These are phyloP conservation scores for Brenthis ino DNA, from an alignment of 2,888 invertebrate species.

Conservation along the genomic window DNA sequence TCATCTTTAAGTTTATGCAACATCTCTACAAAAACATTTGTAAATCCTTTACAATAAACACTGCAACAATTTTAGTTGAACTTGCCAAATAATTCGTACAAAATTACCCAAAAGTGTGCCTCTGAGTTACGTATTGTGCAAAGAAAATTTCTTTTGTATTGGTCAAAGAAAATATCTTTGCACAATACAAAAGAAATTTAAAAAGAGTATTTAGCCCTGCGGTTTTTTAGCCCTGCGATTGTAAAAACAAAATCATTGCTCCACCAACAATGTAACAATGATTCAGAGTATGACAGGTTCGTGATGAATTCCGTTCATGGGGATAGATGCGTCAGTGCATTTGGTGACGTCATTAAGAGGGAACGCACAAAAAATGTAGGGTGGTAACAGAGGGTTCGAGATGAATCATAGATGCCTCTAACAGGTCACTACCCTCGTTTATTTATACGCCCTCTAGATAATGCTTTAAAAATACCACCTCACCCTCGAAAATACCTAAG, in stretches of 20 bases:
- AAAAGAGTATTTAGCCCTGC: constrained; percentile 41
- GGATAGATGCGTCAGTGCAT: constrained; percentile 60
- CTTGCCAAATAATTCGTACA: constrained; percentile 46
- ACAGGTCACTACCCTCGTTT: constrained; percentile 71
- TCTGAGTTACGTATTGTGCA: constrained; percentile 43
- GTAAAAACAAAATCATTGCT: constrained; percentile 53
- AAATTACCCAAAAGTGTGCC: constrained; percentile 49
- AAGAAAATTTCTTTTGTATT: no score
- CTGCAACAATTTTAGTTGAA: neutral
- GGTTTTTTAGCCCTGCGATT: constrained; percentile 34
- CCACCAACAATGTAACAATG: constrained; percentile 53
- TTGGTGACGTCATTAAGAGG: constrained; percentile 72
- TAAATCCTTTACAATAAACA: constrained; percentile 10
- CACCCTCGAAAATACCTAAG: constrained; percentile 38
- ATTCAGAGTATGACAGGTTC: constrained; percentile 65
- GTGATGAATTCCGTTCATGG: constrained; percentile 61
- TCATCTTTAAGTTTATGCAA: neutral
- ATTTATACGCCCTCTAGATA: constrained; percentile 61
- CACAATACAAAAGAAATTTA: constrained; percentile 37
- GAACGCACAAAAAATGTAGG: constrained; percentile 62
- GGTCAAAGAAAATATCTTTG: constrained; percentile 22
- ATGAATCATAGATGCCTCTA: constrained; percentile 76
- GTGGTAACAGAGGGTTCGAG: constrained; percentile 70
- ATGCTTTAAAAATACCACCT: constrained; percentile 36
- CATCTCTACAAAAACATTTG: neutral